A percentile compares a stretch with the other conserved stretches of the same genome.
These are phyloP conservation scores for Erythrocercus mccallii DNA, from an alignment of 2,113 vertebrate genomes.

Conservation along the genomic window DNA sequence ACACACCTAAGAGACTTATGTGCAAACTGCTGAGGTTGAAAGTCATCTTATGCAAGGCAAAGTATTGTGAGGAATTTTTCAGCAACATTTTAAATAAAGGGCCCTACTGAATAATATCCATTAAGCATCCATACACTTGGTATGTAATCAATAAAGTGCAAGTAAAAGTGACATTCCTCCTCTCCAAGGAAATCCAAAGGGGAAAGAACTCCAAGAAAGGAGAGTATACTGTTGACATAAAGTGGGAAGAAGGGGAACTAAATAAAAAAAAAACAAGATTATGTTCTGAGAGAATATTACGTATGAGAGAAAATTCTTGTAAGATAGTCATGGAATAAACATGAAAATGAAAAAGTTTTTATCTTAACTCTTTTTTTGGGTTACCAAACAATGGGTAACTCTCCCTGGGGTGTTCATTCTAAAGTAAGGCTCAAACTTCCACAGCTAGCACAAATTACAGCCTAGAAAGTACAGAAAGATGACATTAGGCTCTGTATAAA, in stretches of 20 bases:
- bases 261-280: not conserved
- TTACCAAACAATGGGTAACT: not conserved
- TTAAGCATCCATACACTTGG: not conserved
- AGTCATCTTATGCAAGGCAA: not conserved
- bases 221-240: not conserved
- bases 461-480: not conserved
- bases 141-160: not conserved
- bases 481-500: not conserved
- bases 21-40: not conserved
- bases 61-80: not conserved
- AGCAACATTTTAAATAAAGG: not conserved
- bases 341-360: not conserved
- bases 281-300: not conserved
- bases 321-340: not conserved
- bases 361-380: not conserved
- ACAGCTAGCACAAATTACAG: not conserved
- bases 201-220: not conserved
- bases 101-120: not conserved
- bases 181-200: not conserved
- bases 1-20: not conserved
- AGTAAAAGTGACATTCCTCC: not conserved
- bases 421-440: not conserved
- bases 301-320: not conserved
- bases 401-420: not conserved
- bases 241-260: not conserved